These are phyloP conservation scores for Lepus oiostolus DNA, from an alignment of 2,797 vertebrate genomes.

Conservation along the genomic window DNA sequence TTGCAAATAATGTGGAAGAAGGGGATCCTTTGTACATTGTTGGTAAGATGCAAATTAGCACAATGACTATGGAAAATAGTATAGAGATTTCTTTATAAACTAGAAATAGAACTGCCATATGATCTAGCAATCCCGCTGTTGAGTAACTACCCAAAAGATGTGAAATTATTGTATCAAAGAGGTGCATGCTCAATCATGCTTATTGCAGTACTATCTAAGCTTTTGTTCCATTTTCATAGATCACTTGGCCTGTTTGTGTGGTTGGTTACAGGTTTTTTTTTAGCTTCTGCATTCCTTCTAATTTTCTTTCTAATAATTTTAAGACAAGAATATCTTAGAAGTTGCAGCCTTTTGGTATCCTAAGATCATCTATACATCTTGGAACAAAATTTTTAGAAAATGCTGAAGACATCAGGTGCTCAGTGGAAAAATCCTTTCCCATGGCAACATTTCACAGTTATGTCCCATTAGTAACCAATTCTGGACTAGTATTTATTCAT, in stretches of 20 bases:
- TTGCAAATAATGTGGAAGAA: no score
- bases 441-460: not conserved
- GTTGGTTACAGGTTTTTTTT: not conserved
- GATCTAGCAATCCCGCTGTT: not conserved
- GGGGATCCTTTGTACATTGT: no score
- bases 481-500: not conserved
- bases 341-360: not conserved
- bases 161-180: no score
- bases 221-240: not conserved
- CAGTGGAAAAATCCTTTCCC: not conserved
- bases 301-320: not conserved
- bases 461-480: not conserved
- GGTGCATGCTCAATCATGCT: no score
- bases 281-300: not conserved
- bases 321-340: not conserved
- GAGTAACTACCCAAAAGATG: not conserved
- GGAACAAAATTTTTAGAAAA: not conserved
- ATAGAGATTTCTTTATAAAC: no score
- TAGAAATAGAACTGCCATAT: no score
- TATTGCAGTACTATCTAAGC: not conserved
- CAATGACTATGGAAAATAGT: no score
- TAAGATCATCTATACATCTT: not conserved
- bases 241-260: not conserved
- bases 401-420: not conserved
- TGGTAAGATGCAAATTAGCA: no score